Evolutionary conservation across 1,140 invertebrate species (phyloP), one percentile per base, ranked within the genome.

Genomic region (Hyles vespertilio): DNA sequence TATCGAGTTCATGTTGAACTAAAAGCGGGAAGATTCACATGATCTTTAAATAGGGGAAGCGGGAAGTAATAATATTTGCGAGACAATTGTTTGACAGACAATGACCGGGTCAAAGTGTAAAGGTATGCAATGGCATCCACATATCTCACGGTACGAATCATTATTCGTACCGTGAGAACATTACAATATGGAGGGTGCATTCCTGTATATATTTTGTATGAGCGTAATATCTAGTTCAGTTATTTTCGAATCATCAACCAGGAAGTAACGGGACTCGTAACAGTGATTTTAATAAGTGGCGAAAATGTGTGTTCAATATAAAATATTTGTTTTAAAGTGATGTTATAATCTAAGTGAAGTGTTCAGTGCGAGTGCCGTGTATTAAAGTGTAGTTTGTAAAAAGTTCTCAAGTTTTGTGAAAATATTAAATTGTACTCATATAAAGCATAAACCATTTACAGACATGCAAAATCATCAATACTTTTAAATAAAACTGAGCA

Each of bases 41-140:
- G 50, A 64, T 60, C 48, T n/a, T 53, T 36, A 60, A 58, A 59
- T 45, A 65, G 67, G 71, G 77, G 69, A 72, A 72, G 36, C 36
- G 36, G 36, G 36, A 40, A 40, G 8, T 40, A 40, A 40, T 40
- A 40, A 67, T 66, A 63, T 73, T 70, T 69, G 69, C 61, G 71
- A 81, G 71, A 82, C 75, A 84, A 84, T 76, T 66, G 66, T 59
- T 69, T 69, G 7, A 59, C 71, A 72, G 63, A 84, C 81, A 87
- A 87, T 82, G 71, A 56, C 60, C 56, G 69, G 76, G 74, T 82
- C 80, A 81, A 72, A 81, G 74, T 76, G 65, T 74, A 79, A 68
- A 32, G 45, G 43, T 55, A 47, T 45, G 10, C 32, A n/a, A n/a
- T n/a, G n/a, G n/a, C n/a, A n/a, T n/a, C n/a, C n/a, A n/a, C n/a